Evolutionary conservation across 2,113 vertebrate genomes (phyloP).

Genomic region (Platysternon megacephalum): DNA sequence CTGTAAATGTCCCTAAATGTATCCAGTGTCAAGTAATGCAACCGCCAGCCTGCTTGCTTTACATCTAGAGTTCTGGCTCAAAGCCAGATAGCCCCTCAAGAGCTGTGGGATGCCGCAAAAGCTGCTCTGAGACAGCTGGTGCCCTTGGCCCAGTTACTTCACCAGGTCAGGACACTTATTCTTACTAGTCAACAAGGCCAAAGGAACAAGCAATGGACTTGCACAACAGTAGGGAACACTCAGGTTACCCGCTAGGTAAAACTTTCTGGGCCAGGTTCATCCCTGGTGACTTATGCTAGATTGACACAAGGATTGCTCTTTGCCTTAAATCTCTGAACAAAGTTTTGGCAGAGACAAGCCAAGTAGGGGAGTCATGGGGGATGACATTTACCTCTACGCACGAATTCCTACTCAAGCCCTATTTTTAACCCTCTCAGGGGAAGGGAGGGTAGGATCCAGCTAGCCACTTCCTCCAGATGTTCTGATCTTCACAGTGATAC

Average conservation of each 20-base stretch:
- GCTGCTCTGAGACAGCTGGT: neutral
- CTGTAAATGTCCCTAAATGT: rapidly evolving
- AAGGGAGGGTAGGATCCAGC: neutral
- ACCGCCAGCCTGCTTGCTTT: neutral
- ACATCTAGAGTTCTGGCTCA: neutral
- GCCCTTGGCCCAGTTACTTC: neutral
- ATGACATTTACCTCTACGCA: neutral
- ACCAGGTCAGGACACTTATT: neutral
- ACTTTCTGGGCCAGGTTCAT: rapidly evolving
- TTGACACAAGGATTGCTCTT: neutral
- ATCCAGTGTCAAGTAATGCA: rapidly evolving
- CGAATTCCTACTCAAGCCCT: neutral
- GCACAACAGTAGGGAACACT: rapidly evolving
- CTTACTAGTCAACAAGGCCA: neutral
- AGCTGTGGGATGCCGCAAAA: neutral
- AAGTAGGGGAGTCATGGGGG: neutral
- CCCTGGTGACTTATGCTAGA: neutral
- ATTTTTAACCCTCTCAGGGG: neutral
- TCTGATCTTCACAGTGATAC: neutral
- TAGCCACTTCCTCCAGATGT: neutral
- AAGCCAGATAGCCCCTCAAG: neutral
- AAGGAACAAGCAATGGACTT: neutral
- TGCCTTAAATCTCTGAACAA: neutral
- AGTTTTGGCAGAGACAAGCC: neutral
- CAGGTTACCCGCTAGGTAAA: neutral